Evolutionary conservation across 2,797 vertebrate genomes (phyloP).

Genomic region (Pipistrellus kuhlii): DNA sequence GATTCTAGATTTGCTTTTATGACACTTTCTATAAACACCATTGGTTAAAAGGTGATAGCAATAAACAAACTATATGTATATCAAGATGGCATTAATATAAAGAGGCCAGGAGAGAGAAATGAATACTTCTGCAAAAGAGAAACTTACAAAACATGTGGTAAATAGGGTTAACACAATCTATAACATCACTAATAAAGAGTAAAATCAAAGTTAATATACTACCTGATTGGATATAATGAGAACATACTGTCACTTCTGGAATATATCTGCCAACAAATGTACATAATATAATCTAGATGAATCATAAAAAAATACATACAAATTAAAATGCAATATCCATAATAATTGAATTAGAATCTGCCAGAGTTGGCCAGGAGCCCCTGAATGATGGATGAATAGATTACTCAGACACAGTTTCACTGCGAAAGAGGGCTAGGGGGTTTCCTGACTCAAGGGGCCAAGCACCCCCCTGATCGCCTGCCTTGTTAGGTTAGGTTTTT

Average conservation of each 20-base stretch:
- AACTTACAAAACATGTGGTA: not conserved
- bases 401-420: no score
- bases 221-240: not conserved
- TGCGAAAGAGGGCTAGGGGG: no score
- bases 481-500: no score
- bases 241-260: not conserved
- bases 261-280: not conserved
- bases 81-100: not conserved
- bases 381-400: no score
- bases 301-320: not conserved
- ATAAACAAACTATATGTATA: not conserved
- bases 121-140: not conserved
- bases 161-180: not conserved
- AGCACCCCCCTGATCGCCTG: no score
- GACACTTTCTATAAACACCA: not conserved
- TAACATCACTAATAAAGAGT: not conserved
- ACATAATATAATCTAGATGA: not conserved
- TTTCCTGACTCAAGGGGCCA: no score
- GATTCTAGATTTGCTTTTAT: not conserved
- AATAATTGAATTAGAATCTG: not conserved
- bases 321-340: not conserved
- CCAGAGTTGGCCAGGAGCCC: no score
- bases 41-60: not conserved
- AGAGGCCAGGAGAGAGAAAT: not conserved
- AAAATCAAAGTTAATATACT: not conserved